A percentile compares a stretch with the other conserved stretches of the same genome.
Evolutionary conservation across 1,140 invertebrate species (phyloP).

Genomic region (Subanguina moxae): DNA sequence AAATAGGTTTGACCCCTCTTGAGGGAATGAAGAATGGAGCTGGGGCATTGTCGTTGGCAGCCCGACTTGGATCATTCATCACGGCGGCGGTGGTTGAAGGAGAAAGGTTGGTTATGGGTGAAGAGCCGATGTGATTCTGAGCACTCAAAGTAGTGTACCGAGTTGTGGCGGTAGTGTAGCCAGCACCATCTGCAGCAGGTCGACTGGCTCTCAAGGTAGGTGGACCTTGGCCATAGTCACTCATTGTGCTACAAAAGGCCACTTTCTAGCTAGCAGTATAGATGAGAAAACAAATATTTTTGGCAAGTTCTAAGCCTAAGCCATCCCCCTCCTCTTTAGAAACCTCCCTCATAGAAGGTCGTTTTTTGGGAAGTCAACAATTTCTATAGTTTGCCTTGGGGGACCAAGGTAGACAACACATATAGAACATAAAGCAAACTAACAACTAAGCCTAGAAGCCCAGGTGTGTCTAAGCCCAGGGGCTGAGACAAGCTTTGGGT

Average conservation of each 20-base stretch:
- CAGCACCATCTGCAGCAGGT: background rate
- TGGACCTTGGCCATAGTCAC: constrained; percentile 2
- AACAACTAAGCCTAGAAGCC: too few relatives aligned
- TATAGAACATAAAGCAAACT: too few relatives aligned
- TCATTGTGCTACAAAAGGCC: background rate
- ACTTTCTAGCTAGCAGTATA: background rate
- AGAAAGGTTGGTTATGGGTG: background rate
- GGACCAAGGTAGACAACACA: too few relatives aligned
- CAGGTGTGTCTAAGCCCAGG: too few relatives aligned
- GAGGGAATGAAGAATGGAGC: constrained; percentile 8
- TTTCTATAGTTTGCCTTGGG: too few relatives aligned
- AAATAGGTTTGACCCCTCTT: background rate
- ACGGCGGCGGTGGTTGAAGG: constrained; percentile 1
- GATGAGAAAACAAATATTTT: too few relatives aligned
- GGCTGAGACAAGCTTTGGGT: too few relatives aligned
- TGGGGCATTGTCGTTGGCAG: constrained; percentile 12
- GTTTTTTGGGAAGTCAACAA: too few relatives aligned
- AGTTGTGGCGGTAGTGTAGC: background rate
- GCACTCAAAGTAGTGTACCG: too few relatives aligned
- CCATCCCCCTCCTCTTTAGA: too few relatives aligned
- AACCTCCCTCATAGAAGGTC: too few relatives aligned
- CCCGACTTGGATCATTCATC: constrained; percentile 13
- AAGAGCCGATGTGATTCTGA: background rate
- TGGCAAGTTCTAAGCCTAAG: too few relatives aligned
- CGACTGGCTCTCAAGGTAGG: background rate